A percentile compares a stretch with the other conserved stretches of the same genome.
These are phyloP conservation scores for Cotesia congregata DNA, from an alignment of 2,888 invertebrate species.

Conservation along the genomic window DNA sequence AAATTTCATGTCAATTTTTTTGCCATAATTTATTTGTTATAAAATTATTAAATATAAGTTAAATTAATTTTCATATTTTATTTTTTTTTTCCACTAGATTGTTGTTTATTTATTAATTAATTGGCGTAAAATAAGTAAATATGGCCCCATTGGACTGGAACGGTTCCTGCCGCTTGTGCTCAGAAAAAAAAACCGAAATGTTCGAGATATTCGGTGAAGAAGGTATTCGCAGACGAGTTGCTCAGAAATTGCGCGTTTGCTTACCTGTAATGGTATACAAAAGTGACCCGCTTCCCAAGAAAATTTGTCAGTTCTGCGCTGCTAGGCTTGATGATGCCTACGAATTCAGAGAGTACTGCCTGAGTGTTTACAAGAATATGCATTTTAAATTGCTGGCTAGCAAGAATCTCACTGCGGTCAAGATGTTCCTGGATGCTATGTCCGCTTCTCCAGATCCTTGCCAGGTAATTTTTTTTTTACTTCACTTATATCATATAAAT, in stretches of 20 bases:
- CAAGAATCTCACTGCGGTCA: constrained; percentile 54
- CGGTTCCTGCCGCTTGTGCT: constrained; percentile 60
- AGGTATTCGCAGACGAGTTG: constrained; percentile 58
- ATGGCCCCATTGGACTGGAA: constrained; percentile 51
- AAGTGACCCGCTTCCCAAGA: constrained; percentile 64
- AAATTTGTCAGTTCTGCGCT: constrained; percentile 65
- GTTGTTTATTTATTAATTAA: background rate
- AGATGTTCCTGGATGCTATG: constrained; percentile 62
- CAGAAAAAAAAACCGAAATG: constrained; percentile 61
- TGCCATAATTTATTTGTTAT: too few species aligned
- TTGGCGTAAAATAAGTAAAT: background rate
- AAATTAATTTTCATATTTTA: too few species aligned
- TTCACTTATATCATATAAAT: background rate
- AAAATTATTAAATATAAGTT: too few species aligned
- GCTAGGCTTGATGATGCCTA: constrained; percentile 61
- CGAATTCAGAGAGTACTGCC: constrained; percentile 61
- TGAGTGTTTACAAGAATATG: constrained; percentile 61
- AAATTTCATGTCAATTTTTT: too few species aligned
- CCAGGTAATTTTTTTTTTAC: constrained; percentile 52
- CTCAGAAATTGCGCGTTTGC: constrained; percentile 60
- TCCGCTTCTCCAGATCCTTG: constrained; percentile 63
- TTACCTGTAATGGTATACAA: constrained; percentile 63
- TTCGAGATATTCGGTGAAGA: constrained; percentile 62
- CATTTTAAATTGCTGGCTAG: constrained; percentile 53
- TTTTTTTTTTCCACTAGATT: background rate